Base-by-base conservation (phyloP, 2,797 vertebrate species). In the Spatula clypeata region DNA sequence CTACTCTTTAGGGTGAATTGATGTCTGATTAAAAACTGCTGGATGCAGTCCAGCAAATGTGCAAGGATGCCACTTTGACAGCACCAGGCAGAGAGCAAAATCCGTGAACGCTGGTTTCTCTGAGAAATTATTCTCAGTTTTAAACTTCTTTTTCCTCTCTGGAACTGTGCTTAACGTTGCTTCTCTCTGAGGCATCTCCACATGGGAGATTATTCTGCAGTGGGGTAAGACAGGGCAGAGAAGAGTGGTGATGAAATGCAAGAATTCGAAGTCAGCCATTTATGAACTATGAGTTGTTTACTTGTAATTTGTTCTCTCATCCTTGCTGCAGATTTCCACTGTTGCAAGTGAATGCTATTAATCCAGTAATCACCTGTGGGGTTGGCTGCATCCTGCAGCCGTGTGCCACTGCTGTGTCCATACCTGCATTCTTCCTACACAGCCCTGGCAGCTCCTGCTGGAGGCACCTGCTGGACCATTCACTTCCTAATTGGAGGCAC, bases 111-210 rank as follows among this genome's bases (percentile, higher is more conserved):
- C 62, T 83, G 69, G 7, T 55, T 21, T 83, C 0, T 3, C 89
- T 76, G 66, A 91, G 85, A 94, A 94, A 83, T 88, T 70, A 86
- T 71, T 91, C 92, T 81, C 42, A 62, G 36, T 77, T 93, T 81
- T 61, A 16, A 64, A 77, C 65, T 79, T 85, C 64, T 72, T 88
- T 81, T 86, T 69, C 38, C 88, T 55, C 38, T 65, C 51, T 79
- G 91, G 76, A 95, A 21, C 49, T 44, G 34, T 70, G 69, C 51
- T 85, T 47, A 44, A 84, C 62, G 4, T 65, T 80, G 42, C 82
- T 88, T 72, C 36, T 79, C 15, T 91, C 76, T 75, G 90, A 88
- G 94, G 57, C 65, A 29, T 84, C 65, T 91, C 79, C 69, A 29
- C 69, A 23, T 58, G 36, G 79, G 65, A 88, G 49, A 66, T 83